Percentiles rank a stretch among this genome's conserved stretches.
Conservation (phyloP, 2,113 vertebrate species). For the Myotis yumanensis region DNA sequence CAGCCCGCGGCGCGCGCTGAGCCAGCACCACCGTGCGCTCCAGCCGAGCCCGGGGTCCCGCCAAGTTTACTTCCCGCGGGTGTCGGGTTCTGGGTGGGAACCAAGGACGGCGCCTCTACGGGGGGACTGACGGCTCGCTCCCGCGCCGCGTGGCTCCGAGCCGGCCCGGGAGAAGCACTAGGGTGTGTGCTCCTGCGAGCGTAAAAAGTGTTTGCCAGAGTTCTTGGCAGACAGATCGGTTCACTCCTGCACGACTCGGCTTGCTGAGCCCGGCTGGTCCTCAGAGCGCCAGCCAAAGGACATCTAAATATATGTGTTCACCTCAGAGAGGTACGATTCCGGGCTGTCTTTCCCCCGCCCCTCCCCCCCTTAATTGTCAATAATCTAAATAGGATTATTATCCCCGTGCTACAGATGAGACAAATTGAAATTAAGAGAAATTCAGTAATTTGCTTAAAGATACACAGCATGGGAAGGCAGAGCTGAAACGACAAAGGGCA, state of each 20-base stretch:
- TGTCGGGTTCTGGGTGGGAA: not conserved
- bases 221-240: not conserved
- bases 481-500: not conserved
- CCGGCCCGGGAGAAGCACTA: not conserved
- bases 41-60: fast-evolving
- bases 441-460: not conserved
- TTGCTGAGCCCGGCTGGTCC: not conserved
- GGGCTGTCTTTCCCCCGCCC: not conserved
- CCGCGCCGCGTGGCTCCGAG: not conserved
- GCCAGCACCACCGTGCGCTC: not conserved
- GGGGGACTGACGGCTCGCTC: not conserved
- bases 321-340: not conserved
- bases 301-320: constrained; percentile 21
- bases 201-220: not conserved
- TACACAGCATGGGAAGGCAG: not conserved
- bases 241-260: not conserved
- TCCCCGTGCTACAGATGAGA: not conserved
- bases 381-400: not conserved
- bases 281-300: not conserved
- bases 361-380: too few relatives aligned
- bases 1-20: not conserved
- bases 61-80: not conserved
- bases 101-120: not conserved
- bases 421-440: not conserved
- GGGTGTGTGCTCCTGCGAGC: not conserved